Evolutionary conservation across 2,113 vertebrate genomes (phyloP), one percentile per base, ranked within the genome.

Genomic region (Sorex fumeus): DNA sequence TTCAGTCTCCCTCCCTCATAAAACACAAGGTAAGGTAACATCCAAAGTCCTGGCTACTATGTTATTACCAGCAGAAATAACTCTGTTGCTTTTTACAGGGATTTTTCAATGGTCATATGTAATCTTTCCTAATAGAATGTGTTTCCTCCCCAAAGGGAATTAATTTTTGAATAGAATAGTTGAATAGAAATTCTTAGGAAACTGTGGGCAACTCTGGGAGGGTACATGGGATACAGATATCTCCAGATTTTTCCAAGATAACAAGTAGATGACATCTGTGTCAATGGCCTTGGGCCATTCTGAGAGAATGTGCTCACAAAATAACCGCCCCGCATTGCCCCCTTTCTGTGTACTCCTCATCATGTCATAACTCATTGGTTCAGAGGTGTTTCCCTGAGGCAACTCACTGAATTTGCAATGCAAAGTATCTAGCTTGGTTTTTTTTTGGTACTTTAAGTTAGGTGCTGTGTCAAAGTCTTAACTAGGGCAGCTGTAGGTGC

Each of bases 131-230:
- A 40, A 36, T 36, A 91, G 11, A 77, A 50, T 43, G 3, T 53
- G 3, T 36, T 82, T 85, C 81, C 21, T 60, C 18, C 57, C 18
- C 18, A 60, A 82, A 93, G 53, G 12, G n/a, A 50, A 27, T 66
- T 32, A 45, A 85, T 69, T 84, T 91, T 40, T 81, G 45, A 90
- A n/a, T 66, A 30, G 25, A 60, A 80, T 76, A 78, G 88, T 45
- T 80, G 36, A 90, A 21, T 21, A 76, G 47, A 23, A 79, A 70
- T 79, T 67, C 19, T 57, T 43, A 7, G 19, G 32, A 64, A 50
- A 27, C 25, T 74, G 16, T 1, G 28, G 25, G 3, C 10, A 91
- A 45, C 7, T 69, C 2, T 34, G 2, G 16, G 84, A 88, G 6
- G 19, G 10, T 30, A 30, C 1, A 15, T 86, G n/a, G 30, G 18